phyloP scores from a whole-genome alignment of 2,888 invertebrate genomes.

The Spilarctia lutea region DNA sequence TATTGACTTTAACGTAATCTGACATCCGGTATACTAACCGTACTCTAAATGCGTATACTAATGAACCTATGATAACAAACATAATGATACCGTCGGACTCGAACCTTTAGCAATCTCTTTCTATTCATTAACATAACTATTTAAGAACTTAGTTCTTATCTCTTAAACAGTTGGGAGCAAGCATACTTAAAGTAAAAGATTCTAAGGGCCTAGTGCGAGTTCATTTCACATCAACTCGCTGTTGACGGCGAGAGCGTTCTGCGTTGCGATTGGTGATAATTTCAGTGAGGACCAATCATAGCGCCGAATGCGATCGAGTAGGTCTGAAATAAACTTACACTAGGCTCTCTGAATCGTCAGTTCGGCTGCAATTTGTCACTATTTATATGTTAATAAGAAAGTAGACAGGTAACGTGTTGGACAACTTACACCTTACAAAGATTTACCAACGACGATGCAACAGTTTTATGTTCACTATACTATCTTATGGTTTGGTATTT shows the following conservation, averaged over 20 bases:
- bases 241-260: too few relatives aligned
- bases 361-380: constrained; percentile 27
- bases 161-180: constrained; percentile 46
- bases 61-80: constrained; percentile 46
- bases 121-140: constrained; percentile 58
- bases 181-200: not conserved
- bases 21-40: constrained; percentile 1
- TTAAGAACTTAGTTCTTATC: constrained; percentile 51
- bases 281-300: too few relatives aligned
- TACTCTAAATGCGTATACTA: constrained; percentile 30
- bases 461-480: not conserved
- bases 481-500: not conserved
- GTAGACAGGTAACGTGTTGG: constrained; percentile 34
- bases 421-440: constrained; percentile 30
- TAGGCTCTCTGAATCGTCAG: not conserved
- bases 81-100: constrained; percentile 36
- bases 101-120: constrained; percentile 39
- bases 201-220: not conserved
- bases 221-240: too few relatives aligned
- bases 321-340: too few relatives aligned
- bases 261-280: too few relatives aligned
- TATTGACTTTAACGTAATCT: not conserved
- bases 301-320: too few relatives aligned
- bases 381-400: constrained; percentile 40
- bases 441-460: constrained; percentile 24